These are phyloP conservation scores for Drosophila oshimai DNA, from an alignment of 1,140 invertebrate genomes.

Conservation along the genomic window DNA sequence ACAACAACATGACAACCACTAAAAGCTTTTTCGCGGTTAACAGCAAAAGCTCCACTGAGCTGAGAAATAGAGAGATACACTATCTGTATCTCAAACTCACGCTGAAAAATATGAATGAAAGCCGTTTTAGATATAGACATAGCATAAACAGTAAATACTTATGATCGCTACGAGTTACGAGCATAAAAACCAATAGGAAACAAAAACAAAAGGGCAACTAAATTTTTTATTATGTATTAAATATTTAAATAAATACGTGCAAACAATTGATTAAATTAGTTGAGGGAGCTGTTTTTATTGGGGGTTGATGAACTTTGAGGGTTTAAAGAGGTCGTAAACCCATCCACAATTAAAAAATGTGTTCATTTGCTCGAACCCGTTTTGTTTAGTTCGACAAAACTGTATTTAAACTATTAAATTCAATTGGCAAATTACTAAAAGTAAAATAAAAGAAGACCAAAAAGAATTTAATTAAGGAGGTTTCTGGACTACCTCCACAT, in stretches of 20 bases:
- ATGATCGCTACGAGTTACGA: constrained; percentile 63
- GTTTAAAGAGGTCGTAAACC: no score
- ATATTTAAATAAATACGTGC: constrained; percentile 76
- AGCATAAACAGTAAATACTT: constrained; percentile 65
- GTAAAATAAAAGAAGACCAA: no score
- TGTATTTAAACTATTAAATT: no score
- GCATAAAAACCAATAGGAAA: constrained; percentile 44
- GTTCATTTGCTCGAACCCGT: no score
- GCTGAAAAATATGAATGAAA: constrained; percentile 37
- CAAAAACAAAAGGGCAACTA: constrained; percentile 46
- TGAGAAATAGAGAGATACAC: constrained; percentile 19
- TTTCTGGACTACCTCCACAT: no score
- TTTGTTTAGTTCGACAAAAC: no score
- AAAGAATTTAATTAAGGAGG: no score
- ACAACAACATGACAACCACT: constrained; percentile 51
- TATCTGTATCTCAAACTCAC: constrained; percentile 10
- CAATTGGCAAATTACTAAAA: no score
- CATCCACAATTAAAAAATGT: no score
- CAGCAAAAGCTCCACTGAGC: constrained; percentile 24
- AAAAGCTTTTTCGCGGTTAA: constrained; percentile 59
- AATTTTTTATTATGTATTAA: constrained; percentile 76
- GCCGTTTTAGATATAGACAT: constrained; percentile 63
- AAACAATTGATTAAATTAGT: constrained; percentile 39
- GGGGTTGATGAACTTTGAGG: no score
- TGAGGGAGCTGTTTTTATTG: not conserved